These are phyloP conservation scores for Syngnathus rostellatus DNA, from an alignment of 2,797 vertebrate species.

Conservation along the genomic window DNA sequence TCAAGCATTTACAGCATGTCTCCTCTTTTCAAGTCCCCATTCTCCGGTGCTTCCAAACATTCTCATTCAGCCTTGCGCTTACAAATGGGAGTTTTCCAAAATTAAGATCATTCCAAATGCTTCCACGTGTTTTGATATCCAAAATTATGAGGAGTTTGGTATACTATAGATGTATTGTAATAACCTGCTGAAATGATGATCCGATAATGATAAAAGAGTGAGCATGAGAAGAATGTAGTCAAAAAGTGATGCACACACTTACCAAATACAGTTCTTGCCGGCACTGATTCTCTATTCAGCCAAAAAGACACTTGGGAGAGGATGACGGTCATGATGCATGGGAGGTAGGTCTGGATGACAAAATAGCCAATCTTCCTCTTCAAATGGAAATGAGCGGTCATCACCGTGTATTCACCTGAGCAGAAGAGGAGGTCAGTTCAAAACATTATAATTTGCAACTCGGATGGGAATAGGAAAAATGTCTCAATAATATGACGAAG, in stretches of 20 bases:
- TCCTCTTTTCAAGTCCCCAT: background rate
- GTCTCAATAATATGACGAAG: background rate
- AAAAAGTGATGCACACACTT: slow-evolving; percentile 40
- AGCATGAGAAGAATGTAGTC: background rate
- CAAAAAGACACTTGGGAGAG: slow-evolving; percentile 99
- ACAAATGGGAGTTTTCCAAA: background rate
- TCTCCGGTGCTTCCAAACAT: background rate
- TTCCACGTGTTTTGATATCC: background rate
- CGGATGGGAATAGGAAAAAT: background rate
- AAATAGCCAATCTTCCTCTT: slow-evolving; percentile 99
- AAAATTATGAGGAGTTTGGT: background rate
- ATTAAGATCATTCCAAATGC: no score
- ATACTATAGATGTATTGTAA: background rate
- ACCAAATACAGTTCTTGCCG: slow-evolving; percentile 96
- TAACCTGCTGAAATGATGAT: background rate
- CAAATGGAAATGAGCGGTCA: slow-evolving; percentile 98
- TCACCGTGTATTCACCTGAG: slow-evolving; percentile 95
- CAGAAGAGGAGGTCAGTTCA: slow-evolving; percentile 4
- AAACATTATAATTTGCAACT: background rate
- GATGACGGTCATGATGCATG: slow-evolving; percentile 99
- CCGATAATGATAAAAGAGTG: background rate
- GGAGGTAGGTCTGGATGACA: slow-evolving; percentile 97
- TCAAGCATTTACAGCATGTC: background rate
- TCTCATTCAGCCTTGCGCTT: background rate
- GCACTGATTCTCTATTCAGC: slow-evolving; percentile 96